Evolutionary conservation across 2,888 invertebrate genomes (phyloP).

Genomic region (Watsonalla cultraria): DNA sequence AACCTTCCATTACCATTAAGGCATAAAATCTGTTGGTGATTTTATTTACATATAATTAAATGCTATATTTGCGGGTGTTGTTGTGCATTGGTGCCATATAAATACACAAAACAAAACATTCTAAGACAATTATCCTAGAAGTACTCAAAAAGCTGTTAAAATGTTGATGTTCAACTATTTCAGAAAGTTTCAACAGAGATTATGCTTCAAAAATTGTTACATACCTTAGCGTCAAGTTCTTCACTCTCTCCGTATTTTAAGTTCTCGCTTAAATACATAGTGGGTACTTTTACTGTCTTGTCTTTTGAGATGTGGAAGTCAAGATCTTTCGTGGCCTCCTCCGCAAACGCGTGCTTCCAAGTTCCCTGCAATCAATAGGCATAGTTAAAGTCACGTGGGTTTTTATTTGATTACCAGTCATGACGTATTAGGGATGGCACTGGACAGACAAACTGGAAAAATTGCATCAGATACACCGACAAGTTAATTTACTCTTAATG

Average conservation of each 20-base stretch:
- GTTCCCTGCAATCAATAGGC: conserved; percentile 57
- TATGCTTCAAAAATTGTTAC: not conserved
- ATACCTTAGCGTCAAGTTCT: conserved; percentile 56
- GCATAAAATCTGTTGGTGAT: too few relatives aligned
- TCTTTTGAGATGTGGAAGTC: conserved; percentile 81
- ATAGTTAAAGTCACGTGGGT: not conserved
- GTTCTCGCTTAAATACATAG: conserved; percentile 79
- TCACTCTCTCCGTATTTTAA: conserved; percentile 54
- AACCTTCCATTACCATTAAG: too few relatives aligned
- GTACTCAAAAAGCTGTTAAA: not conserved
- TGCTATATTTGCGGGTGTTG: too few relatives aligned
- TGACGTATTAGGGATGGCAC: too few relatives aligned
- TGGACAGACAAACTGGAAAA: too few relatives aligned
- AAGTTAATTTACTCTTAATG: too few relatives aligned
- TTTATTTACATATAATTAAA: too few relatives aligned
- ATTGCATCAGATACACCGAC: too few relatives aligned
- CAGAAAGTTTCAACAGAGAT: not conserved
- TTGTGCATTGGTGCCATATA: too few relatives aligned
- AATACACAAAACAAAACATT: too few relatives aligned
- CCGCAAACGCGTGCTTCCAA: conserved; percentile 83
- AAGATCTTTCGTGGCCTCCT: conserved; percentile 67
- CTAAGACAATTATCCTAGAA: too few relatives aligned
- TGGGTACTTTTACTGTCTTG: conserved; percentile 79
- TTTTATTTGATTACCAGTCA: too few relatives aligned
- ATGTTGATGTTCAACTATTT: not conserved